phyloP scores from a whole-genome alignment of 37 sponge, comb jelly and placozoan species.

The Ephydatia muelleri region DNA sequence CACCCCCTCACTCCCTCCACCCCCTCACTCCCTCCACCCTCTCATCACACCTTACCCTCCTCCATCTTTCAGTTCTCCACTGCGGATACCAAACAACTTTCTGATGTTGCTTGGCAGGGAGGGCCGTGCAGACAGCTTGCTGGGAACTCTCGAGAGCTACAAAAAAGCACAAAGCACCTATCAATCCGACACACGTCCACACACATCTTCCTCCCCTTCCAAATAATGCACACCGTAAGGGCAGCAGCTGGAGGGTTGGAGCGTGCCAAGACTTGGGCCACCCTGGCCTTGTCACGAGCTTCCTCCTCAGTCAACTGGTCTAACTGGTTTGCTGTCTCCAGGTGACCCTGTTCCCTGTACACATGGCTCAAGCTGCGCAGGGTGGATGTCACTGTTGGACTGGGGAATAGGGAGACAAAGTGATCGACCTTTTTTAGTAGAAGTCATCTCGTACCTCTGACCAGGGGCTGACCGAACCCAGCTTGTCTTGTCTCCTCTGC shows the following conservation, averaged over 20 bases:
- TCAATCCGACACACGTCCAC: no score
- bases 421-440: background rate
- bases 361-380: constrained; percentile 74
- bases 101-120: background rate
- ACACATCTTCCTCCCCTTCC: no score
- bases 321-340: constrained; percentile 77
- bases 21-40: no score
- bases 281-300: background rate
- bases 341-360: constrained; percentile 83
- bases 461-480: background rate
- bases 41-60: background rate
- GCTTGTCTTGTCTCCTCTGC: background rate
- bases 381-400: constrained; percentile 80
- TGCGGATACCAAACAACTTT: background rate
- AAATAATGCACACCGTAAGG: background rate
- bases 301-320: constrained; percentile 45
- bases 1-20: no score
- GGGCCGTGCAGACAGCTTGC: background rate
- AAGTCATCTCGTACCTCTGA: background rate
- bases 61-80: background rate
- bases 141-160: background rate
- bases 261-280: background rate
- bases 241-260: background rate
- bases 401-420: constrained; percentile 6
- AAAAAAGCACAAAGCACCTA: no score